Evolutionary conservation across 2,888 invertebrate genomes (phyloP), one percentile per base, ranked within the genome.

Genomic region (Andrena fulva): DNA sequence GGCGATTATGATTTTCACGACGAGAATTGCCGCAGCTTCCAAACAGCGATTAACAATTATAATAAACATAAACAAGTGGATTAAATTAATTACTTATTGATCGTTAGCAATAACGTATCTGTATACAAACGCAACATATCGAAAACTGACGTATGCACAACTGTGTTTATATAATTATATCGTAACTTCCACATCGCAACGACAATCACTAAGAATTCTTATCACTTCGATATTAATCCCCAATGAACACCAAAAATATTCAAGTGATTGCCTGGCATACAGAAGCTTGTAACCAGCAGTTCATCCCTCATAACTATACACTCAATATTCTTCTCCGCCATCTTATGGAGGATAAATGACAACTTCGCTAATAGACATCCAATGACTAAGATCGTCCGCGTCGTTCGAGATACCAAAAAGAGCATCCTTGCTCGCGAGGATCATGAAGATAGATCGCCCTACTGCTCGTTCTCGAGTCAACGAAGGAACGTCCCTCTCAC

Each of bases 391-490:
- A 24, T 20, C 20, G 27, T 24, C 24, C 10, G 4, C 56, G 56
- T 27, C 56, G 24, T 75, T 42, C 16, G 50, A 62, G 60, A 27
- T 52, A 69, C 35, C 27, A 60, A 6, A 33, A 50, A 10, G 20
- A 52, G 27, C 8, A 16, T 24, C n/a, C 6, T 24, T n/a, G 31
- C 27, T 24, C 50, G 7, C 20, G 24, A 10, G 10, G 50, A 7
- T 24, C 16, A 33, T 27, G 24, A 8, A 2, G n/a, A 54, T 20
- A n/a, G 72, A 72, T 72, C 64, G 50, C 54, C 20, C 31, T 2
- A 16, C 0, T 16, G 31, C 12, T 42, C 20, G 35, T 54, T 63
- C 60, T 16, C 33, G 29, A 64, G 50, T 62, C 35, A 77, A 71
- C 66, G 54, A 54, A 20, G 62, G 35, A 29, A 16, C 42, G 20